phyloP scores from a whole-genome alignment of 92 coral and sea anemone genomes.

The Anthopleura xanthogrammica region DNA sequence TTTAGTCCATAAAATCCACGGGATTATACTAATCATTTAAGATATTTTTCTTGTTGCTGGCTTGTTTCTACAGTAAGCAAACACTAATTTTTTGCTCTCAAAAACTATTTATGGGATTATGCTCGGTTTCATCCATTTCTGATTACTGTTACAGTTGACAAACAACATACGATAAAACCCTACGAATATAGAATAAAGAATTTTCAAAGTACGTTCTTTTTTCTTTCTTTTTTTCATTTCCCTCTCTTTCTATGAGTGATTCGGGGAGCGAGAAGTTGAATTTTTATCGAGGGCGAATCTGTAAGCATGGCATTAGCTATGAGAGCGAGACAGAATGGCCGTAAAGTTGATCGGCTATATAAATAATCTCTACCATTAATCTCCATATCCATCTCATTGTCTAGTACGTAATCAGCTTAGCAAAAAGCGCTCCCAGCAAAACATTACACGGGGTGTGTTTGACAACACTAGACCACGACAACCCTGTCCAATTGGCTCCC shows the following conservation, averaged over 20 bases:
- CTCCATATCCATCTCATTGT: slow-evolving; percentile 23
- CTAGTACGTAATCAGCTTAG: slow-evolving; percentile 26
- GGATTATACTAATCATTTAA: too few relatives aligned
- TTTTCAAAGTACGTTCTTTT: too few relatives aligned
- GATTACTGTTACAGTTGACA: too few relatives aligned
- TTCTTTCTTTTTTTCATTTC: too few relatives aligned
- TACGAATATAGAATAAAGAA: too few relatives aligned
- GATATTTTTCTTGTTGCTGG: too few relatives aligned
- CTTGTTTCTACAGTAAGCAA: too few relatives aligned
- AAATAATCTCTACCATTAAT: neutral
- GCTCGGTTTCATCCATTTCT: too few relatives aligned
- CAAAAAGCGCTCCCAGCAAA: neutral
- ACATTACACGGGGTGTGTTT: neutral
- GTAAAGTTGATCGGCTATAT: neutral
- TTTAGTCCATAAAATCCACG: neutral
- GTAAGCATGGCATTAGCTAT: neutral
- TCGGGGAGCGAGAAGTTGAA: neutral
- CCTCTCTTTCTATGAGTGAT: neutral
- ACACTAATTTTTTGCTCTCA: too few relatives aligned
- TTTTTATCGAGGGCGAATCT: neutral
- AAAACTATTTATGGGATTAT: too few relatives aligned
- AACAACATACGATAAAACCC: too few relatives aligned
- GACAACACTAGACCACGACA: neutral
- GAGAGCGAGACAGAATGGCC: neutral
- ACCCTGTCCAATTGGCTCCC: neutral